phyloP scores from a whole-genome alignment of 2,888 invertebrate species.

The Acanthacorydalis orientalis region DNA sequence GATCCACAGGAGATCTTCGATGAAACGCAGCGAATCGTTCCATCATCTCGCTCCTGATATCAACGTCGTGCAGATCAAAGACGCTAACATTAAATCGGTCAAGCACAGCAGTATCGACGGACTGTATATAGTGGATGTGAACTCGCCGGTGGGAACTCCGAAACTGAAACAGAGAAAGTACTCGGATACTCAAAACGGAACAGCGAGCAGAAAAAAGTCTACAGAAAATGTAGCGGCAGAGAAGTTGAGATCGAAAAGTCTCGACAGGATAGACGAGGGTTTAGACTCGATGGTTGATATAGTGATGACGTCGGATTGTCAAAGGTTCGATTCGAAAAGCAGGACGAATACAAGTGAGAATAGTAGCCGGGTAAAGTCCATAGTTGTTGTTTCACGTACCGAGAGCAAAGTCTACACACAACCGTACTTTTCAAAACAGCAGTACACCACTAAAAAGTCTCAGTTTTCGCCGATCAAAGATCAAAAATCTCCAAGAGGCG shows the following conservation, averaged over 20 bases:
- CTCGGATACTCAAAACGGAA: neutral
- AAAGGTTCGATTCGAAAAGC: neutral
- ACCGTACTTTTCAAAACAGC: neutral
- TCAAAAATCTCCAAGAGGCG: constrained; percentile 7
- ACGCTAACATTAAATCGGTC: constrained; percentile 15
- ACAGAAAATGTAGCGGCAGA: constrained; percentile 10
- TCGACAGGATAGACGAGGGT: constrained; percentile 59
- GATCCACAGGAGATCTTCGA: constrained; percentile 1
- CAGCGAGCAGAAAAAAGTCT: neutral
- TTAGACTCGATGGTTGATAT: constrained; percentile 56
- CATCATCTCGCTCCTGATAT: constrained; percentile 16
- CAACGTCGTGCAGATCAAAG: constrained; percentile 22
- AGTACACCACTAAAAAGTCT: neutral
- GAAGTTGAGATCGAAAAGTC: constrained; percentile 41
- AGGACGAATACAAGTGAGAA: neutral
- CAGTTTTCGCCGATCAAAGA: neutral
- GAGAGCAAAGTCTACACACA: neutral
- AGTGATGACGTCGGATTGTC: constrained; percentile 37
- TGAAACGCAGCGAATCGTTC: constrained; percentile 33
- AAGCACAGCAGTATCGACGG: constrained; percentile 36
- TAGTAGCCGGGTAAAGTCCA: neutral
- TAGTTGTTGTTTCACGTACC: neutral
- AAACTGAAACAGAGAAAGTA: neutral
- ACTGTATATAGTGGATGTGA: constrained; percentile 24
- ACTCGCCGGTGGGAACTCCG: neutral